Conservation (phyloP, 2,113 vertebrate genomes). For the Dinomys branickii region DNA sequence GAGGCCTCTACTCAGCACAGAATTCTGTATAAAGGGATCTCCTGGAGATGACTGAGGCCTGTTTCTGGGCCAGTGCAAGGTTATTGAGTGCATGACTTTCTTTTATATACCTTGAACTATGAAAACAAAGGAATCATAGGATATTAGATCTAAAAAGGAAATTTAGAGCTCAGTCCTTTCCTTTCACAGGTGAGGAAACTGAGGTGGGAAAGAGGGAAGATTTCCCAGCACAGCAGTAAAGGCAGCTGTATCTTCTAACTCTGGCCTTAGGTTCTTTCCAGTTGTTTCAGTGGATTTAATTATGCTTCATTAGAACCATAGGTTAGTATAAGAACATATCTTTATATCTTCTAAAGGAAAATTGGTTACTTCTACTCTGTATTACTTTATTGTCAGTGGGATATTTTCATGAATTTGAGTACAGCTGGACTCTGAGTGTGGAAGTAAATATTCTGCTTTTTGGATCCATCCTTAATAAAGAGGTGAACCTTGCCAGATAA, state of each 20-base stretch:
- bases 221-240: neutral
- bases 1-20: neutral
- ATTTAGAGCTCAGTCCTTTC: constrained; percentile 14
- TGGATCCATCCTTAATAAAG: neutral
- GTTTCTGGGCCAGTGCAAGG: neutral
- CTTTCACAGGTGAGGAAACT: neutral
- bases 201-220: neutral
- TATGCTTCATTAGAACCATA: neutral
- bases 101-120: neutral
- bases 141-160: neutral
- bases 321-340: neutral
- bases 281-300: neutral
- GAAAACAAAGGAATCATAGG: neutral
- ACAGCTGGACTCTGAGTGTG: neutral
- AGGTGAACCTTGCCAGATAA: neutral
- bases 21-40: neutral
- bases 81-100: neutral
- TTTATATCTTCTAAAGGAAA: neutral
- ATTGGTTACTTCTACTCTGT: neutral
- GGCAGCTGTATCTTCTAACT: neutral
- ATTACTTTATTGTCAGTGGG: neutral
- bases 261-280: neutral
- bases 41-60: neutral
- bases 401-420: neutral
- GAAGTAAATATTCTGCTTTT: neutral